A percentile compares a stretch with the other conserved stretches of the same genome.
These are phyloP conservation scores for Slavum lentiscoides DNA, from an alignment of 2,888 invertebrate species.

Conservation along the genomic window DNA sequence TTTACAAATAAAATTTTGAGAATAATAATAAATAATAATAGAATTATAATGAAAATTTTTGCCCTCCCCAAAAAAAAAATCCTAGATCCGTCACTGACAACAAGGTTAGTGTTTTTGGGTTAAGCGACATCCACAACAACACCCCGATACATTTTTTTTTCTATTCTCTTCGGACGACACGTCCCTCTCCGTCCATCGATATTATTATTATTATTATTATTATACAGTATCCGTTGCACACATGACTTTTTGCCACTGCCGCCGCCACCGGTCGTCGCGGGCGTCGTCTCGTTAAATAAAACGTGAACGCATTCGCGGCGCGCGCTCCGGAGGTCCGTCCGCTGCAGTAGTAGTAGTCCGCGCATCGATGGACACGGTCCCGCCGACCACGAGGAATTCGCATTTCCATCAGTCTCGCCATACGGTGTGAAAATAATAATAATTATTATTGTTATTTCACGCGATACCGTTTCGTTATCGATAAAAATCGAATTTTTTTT, in stretches of 20 bases:
- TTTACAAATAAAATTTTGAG: no score
- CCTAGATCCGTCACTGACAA: no score
- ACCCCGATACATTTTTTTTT: conserved; percentile 37
- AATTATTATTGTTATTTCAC: background rate
- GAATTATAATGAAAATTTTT: no score
- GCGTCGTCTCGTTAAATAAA: no score
- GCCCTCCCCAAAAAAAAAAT: no score
- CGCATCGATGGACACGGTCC: conserved; percentile 16
- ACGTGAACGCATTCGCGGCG: conserved; percentile 46
- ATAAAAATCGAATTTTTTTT: no score
- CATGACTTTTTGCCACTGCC: conserved; percentile 29
- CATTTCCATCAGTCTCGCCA: background rate
- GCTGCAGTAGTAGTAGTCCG: conserved; percentile 34
- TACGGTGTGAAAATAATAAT: background rate
- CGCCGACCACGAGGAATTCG: conserved; percentile 11
- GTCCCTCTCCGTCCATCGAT: conserved; percentile 30
- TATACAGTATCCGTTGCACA: background rate
- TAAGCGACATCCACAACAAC: no score
- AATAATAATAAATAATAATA: no score
- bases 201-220: conserved; percentile 1
- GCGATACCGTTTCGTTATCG: background rate
- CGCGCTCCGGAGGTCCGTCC: conserved; percentile 9
- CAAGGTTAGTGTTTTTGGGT: no score
- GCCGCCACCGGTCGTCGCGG: conserved; percentile 19
- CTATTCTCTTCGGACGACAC: background rate